Base-by-base conservation (phyloP, 1,140 invertebrate genomes). In the Macrotrachela quadricornifera region DNA sequence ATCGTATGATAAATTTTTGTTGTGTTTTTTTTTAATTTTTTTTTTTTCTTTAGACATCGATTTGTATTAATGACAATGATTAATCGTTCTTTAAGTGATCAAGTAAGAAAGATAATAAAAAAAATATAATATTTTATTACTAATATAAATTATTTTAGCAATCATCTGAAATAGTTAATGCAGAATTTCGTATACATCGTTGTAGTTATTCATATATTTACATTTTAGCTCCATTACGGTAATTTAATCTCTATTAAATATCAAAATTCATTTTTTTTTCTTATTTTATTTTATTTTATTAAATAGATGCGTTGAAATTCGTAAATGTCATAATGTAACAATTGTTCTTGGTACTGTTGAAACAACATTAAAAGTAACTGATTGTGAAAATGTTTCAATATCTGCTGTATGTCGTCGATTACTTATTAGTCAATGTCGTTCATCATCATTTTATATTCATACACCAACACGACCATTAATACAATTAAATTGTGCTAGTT, bases 141-240 rank as follows among this genome's bases (percentile, higher is more conserved):
- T 54, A 44, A 41, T 51, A 46, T 41, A n/a, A n/a, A n/a, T 45
- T 43, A 18, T 58, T 59, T 36, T 59, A 68, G 67, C 64, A 63
- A 61, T 70, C 68, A 39, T 59, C 59, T 14, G 69, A 66, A 10
- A 51, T 70, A 42, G 65, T 67, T 52, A 56, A 61, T 49, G 65
- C 66, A 46, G 62, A 60, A 49, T 53, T 71, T 2, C 69, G 68
- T 57, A 68, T 71, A 16, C 68, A 70, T 52, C 54, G 68, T 47
- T 67, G 68, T 56, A 64, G 69, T 59, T 59, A 62, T 51, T 64
- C 66, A 12, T 68, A 59, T 51, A 59, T 71, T 10, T 71, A 71
- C 55, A 58, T 71, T 4, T 56, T 71, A 13, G 64, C 66, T 21
- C 66, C 69, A 40, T 54, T 70, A 10, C 65, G 65, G 67, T 69